phyloP scores from a whole-genome alignment of 2,113 vertebrate genomes.

The Burhinus bistriatus region DNA sequence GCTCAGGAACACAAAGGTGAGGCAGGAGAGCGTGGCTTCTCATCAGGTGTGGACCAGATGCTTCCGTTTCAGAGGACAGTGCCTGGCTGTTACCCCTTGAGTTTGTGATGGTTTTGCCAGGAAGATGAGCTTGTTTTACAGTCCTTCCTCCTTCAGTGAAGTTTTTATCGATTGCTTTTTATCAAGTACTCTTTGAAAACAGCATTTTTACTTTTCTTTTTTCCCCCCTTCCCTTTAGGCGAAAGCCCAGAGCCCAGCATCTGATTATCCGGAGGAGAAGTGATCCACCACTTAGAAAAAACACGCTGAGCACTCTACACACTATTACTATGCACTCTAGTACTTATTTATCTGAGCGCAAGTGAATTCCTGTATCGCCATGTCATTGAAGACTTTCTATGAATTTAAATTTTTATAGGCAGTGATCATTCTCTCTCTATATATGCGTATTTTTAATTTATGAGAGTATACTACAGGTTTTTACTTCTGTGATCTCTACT shows the following conservation, averaged over 20 bases:
- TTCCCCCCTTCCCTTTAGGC: slow-evolving; percentile 24
- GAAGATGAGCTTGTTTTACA: not conserved
- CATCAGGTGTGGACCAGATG: rapidly evolving
- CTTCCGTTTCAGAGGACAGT: not conserved
- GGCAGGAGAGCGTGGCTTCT: not conserved
- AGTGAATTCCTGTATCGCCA: not conserved
- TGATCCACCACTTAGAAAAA: not conserved
- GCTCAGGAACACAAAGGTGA: slow-evolving; percentile 55
- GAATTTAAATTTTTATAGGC: slow-evolving; percentile 39
- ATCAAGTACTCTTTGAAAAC: rapidly evolving
- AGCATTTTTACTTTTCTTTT: not conserved
- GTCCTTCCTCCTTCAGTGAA: not conserved
- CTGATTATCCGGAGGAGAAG: slow-evolving; percentile 6
- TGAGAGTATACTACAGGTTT: not conserved
- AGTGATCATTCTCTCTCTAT: not conserved
- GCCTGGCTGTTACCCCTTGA: not conserved
- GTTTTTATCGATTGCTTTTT: no score
- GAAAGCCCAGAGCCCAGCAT: slow-evolving; percentile 32
- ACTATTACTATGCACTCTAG: not conserved
- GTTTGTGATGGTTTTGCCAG: rapidly evolving
- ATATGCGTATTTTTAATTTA: not conserved
- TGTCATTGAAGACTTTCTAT: not conserved
- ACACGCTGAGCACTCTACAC: rapidly evolving
- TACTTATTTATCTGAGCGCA: not conserved
- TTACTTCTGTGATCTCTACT: not conserved